phyloP scores from a whole-genome alignment of 2,888 invertebrate genomes.

The Drosophila gaucha region DNA sequence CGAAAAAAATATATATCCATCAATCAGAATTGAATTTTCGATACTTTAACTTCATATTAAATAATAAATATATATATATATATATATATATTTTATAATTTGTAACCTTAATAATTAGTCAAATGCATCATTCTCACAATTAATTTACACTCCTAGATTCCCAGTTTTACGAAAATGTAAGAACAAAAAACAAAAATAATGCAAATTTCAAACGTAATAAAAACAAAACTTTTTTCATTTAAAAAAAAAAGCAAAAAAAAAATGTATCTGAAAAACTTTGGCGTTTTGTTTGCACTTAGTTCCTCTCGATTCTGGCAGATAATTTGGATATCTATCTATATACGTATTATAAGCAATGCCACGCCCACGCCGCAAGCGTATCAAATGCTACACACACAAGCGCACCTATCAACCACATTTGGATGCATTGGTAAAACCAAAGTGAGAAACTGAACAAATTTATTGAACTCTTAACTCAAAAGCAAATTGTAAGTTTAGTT shows the following conservation, averaged over 20 bases:
- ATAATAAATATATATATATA: conserved; percentile 35
- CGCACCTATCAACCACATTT: conserved; percentile 72
- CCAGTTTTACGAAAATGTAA: conserved; percentile 74
- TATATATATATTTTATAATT: conserved; percentile 59
- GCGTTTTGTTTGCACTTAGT: conserved; percentile 67
- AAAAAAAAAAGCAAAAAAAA: conserved; percentile 34
- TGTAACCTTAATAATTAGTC: conserved; percentile 58
- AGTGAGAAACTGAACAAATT: conserved; percentile 50
- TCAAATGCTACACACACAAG: conserved; percentile 68
- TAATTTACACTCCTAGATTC: conserved; percentile 72
- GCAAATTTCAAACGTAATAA: conserved; percentile 62
- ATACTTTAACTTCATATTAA: conserved; percentile 50
- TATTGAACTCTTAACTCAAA: conserved; percentile 49
- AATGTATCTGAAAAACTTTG: conserved; percentile 19
- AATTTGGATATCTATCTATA: conserved; percentile 48
- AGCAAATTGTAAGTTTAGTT: conserved; percentile 67
- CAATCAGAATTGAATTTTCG: conserved; percentile 30
- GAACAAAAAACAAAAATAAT: conserved; percentile 51
- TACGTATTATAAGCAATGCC: conserved; percentile 39
- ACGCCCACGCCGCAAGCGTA: conserved; percentile 64
- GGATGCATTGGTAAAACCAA: conserved; percentile 74
- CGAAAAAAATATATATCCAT: conserved; percentile 25
- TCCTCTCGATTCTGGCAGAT: conserved; percentile 52
- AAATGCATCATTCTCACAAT: conserved; percentile 74
- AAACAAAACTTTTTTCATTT: conserved; percentile 71